These are phyloP conservation scores for Philhelius pedissequus DNA, from an alignment of 2,888 invertebrate genomes.

Conservation along the genomic window DNA sequence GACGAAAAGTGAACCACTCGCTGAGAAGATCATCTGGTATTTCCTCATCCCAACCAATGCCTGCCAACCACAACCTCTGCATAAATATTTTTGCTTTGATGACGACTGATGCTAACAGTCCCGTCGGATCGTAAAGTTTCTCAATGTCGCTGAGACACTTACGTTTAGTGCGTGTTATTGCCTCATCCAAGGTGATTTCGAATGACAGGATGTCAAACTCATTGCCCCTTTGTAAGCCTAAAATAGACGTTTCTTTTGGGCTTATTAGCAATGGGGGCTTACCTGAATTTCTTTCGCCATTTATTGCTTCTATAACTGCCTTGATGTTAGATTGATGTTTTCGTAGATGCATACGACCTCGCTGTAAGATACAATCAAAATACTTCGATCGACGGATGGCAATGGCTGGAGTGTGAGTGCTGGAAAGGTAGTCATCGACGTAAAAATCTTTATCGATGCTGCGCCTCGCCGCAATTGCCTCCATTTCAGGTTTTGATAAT, in stretches of 20 bases:
- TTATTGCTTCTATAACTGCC: not conserved
- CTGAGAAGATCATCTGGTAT: not conserved
- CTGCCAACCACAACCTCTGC: conserved; percentile 31
- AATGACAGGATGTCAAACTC: conserved; percentile 9
- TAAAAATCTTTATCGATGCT: conserved; percentile 27
- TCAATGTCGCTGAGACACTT: no score
- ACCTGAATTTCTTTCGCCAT: not conserved
- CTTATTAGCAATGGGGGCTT: conserved; percentile 1
- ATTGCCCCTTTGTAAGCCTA: conserved; percentile 27
- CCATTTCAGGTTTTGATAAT: not conserved
- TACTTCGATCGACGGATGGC: conserved; percentile 9
- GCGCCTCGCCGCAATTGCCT: conserved; percentile 16
- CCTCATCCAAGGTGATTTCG: conserved; percentile 8
- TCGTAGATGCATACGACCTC: no score
- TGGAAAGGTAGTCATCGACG: conserved; percentile 24
- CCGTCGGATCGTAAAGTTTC: no score
- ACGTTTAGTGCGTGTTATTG: no score
- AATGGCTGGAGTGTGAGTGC: conserved; percentile 14
- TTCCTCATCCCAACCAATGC: conserved; percentile 11
- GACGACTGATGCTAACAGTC: conserved; percentile 21
- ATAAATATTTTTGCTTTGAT: conserved; percentile 18
- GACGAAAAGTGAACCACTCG: not conserved
- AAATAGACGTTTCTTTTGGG: not conserved
- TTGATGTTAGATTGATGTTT: conserved; percentile 1
- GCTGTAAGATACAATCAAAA: no score